Evolutionary conservation across 2,113 vertebrate species (phyloP), one percentile per base, ranked within the genome.

Genomic region (Neolamprologus devosi): DNA sequence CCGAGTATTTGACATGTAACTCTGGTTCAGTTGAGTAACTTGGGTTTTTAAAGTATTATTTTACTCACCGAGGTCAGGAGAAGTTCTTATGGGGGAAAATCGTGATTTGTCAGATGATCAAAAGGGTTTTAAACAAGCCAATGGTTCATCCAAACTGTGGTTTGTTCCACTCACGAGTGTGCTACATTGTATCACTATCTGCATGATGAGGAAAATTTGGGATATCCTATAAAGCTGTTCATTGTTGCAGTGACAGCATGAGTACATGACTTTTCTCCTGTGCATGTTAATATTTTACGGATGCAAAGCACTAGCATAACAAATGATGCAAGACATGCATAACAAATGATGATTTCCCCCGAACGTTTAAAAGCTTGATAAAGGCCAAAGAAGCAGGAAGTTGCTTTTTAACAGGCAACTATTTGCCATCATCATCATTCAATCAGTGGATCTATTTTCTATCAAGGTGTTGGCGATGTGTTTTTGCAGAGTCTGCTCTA

Each of bases 41-140:
- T 75, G 14, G 14, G 21, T 0, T 75, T 75, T 75, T 45, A 19
- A 75, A 75, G 21, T 28, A 49, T 47, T 19, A 19, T 49, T 75
- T 47, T 49, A 75, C 23, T 28, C 23, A 49, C 23, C 0, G 3
- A 75, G 40, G 40, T 19, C 14, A 42, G 40, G 5, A 28, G 68
- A 75, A 0, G 9, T 3, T 26, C 40, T 28, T 45, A 47, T 17
- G 23, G 68, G 23, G 14, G 37, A 0, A 23, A 28, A 19, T 45
- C 3, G 6, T 47, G 23, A 5, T 47, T 16, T 12, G 40, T 47
- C 9, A 75, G 6, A 47, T 49, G 42, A 75, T 49, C 16, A 47
- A 75, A 75, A 12, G 42, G 9, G 42, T 47, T 47, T 17, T 28
- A 28, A 19, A 47, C 23, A 75, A 47, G 4, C 16, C 42, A 75